Evolutionary conservation across 2,888 invertebrate species (phyloP).

Genomic region (Eristalis tenax): DNA sequence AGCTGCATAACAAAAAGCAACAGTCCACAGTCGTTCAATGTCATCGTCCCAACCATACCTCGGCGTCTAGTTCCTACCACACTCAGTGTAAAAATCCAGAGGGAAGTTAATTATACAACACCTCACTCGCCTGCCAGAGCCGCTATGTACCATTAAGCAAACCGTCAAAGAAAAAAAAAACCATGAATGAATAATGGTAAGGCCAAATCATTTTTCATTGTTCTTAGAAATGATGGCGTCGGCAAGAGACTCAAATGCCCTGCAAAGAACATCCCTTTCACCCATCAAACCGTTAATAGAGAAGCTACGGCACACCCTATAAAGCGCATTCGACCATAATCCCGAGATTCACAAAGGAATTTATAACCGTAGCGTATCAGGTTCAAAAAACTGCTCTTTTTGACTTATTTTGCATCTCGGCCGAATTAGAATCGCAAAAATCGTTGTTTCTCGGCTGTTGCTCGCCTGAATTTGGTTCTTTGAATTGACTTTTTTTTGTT

Average conservation of each 20-base stretch:
- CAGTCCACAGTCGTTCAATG: too few species aligned
- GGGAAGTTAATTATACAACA: background rate
- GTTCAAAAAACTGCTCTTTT: conserved; percentile 29
- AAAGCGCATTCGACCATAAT: conserved; percentile 7
- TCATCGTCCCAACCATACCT: background rate
- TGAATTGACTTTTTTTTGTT: conserved; percentile 16
- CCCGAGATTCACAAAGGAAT: background rate
- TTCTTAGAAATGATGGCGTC: background rate
- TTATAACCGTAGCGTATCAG: conserved; percentile 5
- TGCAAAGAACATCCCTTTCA: background rate
- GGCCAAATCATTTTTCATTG: background rate
- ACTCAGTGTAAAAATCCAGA: background rate
- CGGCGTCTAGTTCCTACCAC: background rate
- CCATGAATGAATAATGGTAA: background rate
- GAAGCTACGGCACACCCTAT: background rate
- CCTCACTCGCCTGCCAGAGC: background rate
- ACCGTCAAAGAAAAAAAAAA: background rate
- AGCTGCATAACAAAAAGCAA: too few species aligned
- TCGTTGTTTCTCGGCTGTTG: background rate
- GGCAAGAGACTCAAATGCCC: background rate
- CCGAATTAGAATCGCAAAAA: background rate
- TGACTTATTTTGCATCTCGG: background rate
- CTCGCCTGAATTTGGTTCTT: conserved; percentile 7
- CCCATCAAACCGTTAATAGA: background rate
- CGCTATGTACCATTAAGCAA: background rate